These are phyloP conservation scores for Drosophila paramelanica DNA, from an alignment of 2,888 invertebrate genomes.

Conservation along the genomic window DNA sequence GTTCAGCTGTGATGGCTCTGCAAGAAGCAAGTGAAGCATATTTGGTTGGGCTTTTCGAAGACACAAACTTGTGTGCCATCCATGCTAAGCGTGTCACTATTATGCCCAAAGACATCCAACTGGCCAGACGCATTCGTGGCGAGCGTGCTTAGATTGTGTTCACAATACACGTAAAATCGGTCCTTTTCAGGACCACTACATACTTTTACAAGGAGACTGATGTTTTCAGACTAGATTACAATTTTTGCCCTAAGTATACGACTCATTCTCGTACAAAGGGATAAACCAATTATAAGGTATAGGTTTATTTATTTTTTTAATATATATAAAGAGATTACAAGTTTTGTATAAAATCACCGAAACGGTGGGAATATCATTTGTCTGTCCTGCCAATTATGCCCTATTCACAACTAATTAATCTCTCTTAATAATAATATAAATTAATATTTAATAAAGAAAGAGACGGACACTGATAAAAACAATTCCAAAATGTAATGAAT, in stretches of 20 bases:
- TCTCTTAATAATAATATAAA: no score
- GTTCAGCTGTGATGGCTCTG: slow-evolving; percentile 20
- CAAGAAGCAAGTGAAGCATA: slow-evolving; percentile 29
- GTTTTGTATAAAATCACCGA: no score
- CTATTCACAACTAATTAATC: no score
- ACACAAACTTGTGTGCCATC: slow-evolving; percentile 88
- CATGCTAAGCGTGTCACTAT: slow-evolving; percentile 98
- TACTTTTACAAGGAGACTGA: slow-evolving; percentile 14
- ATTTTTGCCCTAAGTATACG: background rate
- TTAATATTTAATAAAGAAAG: no score
- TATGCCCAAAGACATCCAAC: slow-evolving; percentile 98
- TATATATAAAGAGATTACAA: no score
- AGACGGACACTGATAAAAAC: no score
- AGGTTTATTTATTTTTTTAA: no score
- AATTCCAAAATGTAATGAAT: no score
- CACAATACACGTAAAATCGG: slow-evolving; percentile 29
- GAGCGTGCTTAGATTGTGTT: slow-evolving; percentile 92
- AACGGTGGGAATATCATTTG: no score
- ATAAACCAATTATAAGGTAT: no score
- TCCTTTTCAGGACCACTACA: slow-evolving; percentile 50
- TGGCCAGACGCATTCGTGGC: slow-evolving; percentile 97
- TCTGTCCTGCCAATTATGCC: no score
- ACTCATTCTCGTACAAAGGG: no score
- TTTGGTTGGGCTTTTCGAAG: slow-evolving; percentile 7
- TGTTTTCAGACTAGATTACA: slow-evolving; percentile 5